These are phyloP conservation scores for Lates japonicus DNA, from an alignment of 2,797 vertebrate genomes.

Conservation along the genomic window DNA sequence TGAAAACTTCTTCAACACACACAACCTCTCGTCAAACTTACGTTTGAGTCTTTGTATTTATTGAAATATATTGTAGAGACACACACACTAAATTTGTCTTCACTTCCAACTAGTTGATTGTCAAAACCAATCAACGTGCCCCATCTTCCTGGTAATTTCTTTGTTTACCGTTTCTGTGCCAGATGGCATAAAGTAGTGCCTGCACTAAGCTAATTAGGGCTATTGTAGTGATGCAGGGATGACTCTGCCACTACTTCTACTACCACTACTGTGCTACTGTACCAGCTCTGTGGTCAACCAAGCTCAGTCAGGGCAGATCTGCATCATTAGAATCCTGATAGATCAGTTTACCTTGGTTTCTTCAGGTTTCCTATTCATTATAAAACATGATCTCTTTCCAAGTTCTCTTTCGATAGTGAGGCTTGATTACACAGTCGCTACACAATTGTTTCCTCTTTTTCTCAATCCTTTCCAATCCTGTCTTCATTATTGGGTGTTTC, in stretches of 20 bases:
- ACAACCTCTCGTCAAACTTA: neutral
- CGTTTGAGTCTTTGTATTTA: neutral
- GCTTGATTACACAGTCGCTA: neutral
- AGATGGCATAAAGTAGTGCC: neutral
- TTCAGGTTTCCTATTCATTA: neutral
- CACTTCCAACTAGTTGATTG: neutral
- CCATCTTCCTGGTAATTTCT: neutral
- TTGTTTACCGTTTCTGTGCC: neutral
- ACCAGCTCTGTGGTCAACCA: neutral
- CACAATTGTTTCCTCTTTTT: too few relatives aligned
- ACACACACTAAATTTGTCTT: neutral
- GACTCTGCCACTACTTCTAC: neutral
- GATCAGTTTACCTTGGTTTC: neutral
- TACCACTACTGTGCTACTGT: neutral
- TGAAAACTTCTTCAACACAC: neutral
- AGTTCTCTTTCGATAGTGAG: constrained; percentile 3
- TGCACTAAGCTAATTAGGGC: neutral
- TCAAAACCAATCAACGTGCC: too few relatives aligned
- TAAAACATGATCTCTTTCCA: neutral
- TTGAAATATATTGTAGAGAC: neutral
- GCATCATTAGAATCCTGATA: too few relatives aligned
- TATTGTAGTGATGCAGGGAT: neutral
- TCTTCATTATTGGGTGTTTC: constrained; percentile 39
- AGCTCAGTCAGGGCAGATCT: neutral
- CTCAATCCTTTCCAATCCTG: constrained; percentile 10